Evolutionary conservation across 2,113 vertebrate species (phyloP).

Genomic region (Catharus minimus): DNA sequence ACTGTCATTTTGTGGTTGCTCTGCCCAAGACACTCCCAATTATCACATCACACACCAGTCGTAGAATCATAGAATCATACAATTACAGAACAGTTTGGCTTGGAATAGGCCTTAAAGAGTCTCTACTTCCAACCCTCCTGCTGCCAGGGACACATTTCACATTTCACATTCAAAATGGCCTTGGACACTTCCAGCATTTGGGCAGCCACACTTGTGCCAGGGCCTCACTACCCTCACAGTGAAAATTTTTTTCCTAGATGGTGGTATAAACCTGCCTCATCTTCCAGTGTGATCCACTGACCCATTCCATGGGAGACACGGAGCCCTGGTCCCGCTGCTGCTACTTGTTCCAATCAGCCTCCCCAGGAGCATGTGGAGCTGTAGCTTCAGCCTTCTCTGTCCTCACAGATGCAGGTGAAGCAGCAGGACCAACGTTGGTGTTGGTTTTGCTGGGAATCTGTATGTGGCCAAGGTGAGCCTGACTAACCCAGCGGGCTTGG

Average conservation of each 20-base stretch:
- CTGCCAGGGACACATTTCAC: no score
- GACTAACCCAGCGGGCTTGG: conserved; percentile 62
- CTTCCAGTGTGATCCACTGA: not conserved
- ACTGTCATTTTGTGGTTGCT: not conserved
- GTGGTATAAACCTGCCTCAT: not conserved
- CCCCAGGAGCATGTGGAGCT: accelerated
- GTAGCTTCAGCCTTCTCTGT: not conserved
- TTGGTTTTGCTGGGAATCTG: conserved; percentile 30
- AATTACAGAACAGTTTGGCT: no score
- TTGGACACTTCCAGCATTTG: no score
- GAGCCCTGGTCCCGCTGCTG: not conserved
- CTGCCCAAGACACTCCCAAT: not conserved
- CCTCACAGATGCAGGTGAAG: conserved; percentile 62
- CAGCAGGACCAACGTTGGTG: conserved; percentile 8
- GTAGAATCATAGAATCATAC: not conserved
- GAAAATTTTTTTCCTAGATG: not conserved
- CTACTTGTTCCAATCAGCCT: not conserved
- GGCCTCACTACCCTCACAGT: no score
- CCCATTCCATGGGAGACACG: not conserved
- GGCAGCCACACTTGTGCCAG: no score
- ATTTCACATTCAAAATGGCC: no score
- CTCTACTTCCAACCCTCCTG: no score
- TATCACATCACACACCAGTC: not conserved
- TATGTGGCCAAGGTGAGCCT: conserved; percentile 73
- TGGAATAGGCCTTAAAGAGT: no score